Base-by-base conservation (phyloP, 2,797 vertebrate species). In the Coilia nasus region DNA sequence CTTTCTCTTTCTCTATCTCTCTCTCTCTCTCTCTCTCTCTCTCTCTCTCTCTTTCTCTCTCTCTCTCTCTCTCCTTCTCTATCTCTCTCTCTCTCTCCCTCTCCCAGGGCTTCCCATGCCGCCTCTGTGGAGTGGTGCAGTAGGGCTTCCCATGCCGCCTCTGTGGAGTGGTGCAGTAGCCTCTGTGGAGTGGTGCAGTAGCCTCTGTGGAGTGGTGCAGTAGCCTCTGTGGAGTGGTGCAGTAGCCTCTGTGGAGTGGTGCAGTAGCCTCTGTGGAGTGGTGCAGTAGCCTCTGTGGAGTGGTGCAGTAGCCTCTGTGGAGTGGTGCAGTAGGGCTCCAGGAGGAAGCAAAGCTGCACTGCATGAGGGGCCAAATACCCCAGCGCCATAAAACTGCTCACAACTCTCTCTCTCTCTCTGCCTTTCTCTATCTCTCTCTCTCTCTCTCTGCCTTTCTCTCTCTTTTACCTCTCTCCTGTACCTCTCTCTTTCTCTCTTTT, bases 311-410 rank as follows among this genome's bases (percentile, higher is more conserved):
- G 10, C 62, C 25, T 28, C 25, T 5, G 62, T 12, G 23, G 25
- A 71, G 28, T 91, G 91, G 89, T 2, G 35, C 2, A 5, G 35
- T 41, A 93, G 94, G 91, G 91, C 92, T 94, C 93, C 93, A 94
- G 94, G 91, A 94, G 93, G 94, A 94, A 93, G 91, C 94, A 91
- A 90, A 87, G 23, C 64, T 5, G 35, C 35, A 41, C 35, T 6
- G 82, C 35, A 47, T 41, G 60, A 84, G 81, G 91, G 94, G 93
- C 93, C 94, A 96, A 94, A 95, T 94, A 93, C 91, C 92, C 92
- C 89, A 92, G 89, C 86, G 90, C 93, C 93, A 94, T 94, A 93
- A 95, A 95, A 93, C 78, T 64, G 84, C 90, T 92, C n/a, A 56
- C 57, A 90, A 19, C 35, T 47, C 6, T 25, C 31, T 46, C 91